Base-by-base conservation (phyloP, 2,797 vertebrate species). In the Silurus aristotelis region DNA sequence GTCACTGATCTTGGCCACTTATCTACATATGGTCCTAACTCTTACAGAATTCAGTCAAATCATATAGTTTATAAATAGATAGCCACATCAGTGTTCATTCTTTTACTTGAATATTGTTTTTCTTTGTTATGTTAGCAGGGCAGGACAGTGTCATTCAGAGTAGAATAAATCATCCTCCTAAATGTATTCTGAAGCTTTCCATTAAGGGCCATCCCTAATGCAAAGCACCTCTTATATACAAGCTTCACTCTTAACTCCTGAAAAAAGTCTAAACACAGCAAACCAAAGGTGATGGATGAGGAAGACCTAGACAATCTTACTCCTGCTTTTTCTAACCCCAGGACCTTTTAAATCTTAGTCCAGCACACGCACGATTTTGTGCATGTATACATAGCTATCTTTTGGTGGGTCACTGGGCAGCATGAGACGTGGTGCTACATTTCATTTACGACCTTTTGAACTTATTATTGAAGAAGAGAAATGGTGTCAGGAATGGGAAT, bases 151-250 rank as follows among this genome's bases (percentile, higher is more conserved):
- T 31, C 91, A 90, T 92, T 90, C 87, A 91, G 85, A 84, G 87
- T 80, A 90, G 93, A 90, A 12, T 75, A 25, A 75, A 75, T 75
- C 72, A 75, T 87, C 83, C 82, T 43, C 75, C 84, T 92, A 90
- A 93, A 91, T 89, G 78, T 55, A 80, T 76, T 82, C 25, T 66
- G 48, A 38, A 73, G n/a, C 88, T 91, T 90, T 89, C 77, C 89
- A 91, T 92, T 93, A 93, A 93, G 91, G 93, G 90, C 90, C 92
- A 91, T 91, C 87, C 86, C 89, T 90, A 84, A 89, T 85, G 83
- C 87, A 84, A 58, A 76, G 86, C 90, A 87, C 87, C 85, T 88
- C 52, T 64, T 88, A 87, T 89, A 88, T 88, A 86, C 86, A 89
- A 87, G 88, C 90, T 88, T 70, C 17, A 52, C 25, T 80, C 84